phyloP scores from a whole-genome alignment of 2,797 vertebrate genomes.

The Limnodromus scolopaceus region DNA sequence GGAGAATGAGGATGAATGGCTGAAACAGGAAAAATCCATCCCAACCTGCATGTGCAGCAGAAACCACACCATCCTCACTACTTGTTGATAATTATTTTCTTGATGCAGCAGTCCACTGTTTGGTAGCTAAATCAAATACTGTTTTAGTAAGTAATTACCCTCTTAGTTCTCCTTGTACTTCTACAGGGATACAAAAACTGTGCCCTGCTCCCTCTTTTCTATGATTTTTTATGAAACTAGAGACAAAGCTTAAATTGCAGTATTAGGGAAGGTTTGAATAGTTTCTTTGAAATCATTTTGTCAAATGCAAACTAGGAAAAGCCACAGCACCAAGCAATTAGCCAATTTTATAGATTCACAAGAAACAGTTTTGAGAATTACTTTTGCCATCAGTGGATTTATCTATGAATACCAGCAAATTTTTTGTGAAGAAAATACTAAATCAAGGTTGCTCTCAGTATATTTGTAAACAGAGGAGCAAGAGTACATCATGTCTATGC shows the following conservation, averaged over 20 bases:
- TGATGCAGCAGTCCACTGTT: not conserved
- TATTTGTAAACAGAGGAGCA: not conserved
- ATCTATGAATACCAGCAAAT: not conserved
- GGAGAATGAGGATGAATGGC: not conserved
- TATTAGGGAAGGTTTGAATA: not conserved
- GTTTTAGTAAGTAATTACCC: not conserved
- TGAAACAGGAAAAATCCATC: not conserved
- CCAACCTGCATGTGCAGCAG: not conserved
- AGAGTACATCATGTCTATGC: not conserved
- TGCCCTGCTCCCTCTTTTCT: not conserved
- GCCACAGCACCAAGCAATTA: not conserved
- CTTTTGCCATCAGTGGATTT: not conserved
- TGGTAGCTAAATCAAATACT: not conserved
- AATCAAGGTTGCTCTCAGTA: not conserved
- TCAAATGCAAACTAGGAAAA: not conserved
- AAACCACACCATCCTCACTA: not conserved
- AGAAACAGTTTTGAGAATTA: not conserved
- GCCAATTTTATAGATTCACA: not conserved
- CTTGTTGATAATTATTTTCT: not conserved
- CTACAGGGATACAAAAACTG: not conserved
- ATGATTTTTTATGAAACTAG: not conserved
- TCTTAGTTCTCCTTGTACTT: not conserved
- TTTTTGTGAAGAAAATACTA: not conserved
- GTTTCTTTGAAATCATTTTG: not conserved
- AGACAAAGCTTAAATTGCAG: not conserved